These are phyloP conservation scores for Leptoteleia sp. DNA, from an alignment of 1,140 invertebrate species.

Conservation along the genomic window DNA sequence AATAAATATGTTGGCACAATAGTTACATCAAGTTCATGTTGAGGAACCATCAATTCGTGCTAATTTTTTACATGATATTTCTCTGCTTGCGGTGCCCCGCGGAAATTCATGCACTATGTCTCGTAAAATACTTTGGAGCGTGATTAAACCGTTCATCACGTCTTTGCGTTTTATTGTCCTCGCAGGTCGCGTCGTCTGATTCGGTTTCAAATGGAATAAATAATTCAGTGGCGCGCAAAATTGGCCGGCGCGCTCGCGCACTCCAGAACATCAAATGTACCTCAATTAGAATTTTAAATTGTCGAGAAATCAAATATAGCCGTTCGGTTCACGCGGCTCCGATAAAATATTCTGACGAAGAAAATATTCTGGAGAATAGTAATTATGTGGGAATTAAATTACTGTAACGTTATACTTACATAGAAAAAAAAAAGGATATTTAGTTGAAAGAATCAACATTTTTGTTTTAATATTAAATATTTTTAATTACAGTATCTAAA, in stretches of 20 bases:
- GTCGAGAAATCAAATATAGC: slow-evolving; percentile 28
- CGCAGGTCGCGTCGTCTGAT: slow-evolving; percentile 27
- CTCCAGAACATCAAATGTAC: slow-evolving; percentile 31
- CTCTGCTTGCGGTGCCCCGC: slow-evolving; percentile 18
- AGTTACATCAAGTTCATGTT: too few relatives aligned
- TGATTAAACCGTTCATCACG: slow-evolving; percentile 42
- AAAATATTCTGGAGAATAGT: slow-evolving; percentile 12
- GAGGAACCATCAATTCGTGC: too few relatives aligned
- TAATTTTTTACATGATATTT: too few relatives aligned
- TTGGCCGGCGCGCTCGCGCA: slow-evolving; percentile 40
- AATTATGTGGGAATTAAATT: too few relatives aligned
- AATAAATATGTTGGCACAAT: too few relatives aligned
- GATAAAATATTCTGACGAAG: slow-evolving; percentile 32
- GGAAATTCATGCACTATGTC: slow-evolving; percentile 20
- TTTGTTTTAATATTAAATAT: too few relatives aligned
- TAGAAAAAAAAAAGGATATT: too few relatives aligned
- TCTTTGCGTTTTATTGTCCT: slow-evolving; percentile 41
- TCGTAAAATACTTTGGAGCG: slow-evolving; percentile 25
- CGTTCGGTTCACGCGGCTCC: slow-evolving; percentile 21
- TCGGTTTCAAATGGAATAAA: slow-evolving; percentile 49
- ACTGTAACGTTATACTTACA: too few relatives aligned
- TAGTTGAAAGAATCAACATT: too few relatives aligned
- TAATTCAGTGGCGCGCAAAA: slow-evolving; percentile 51
- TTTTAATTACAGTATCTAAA: too few relatives aligned
- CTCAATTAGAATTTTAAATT: slow-evolving; percentile 54